Evolutionary conservation across 2,113 vertebrate species (phyloP), one percentile per base, ranked within the genome.

Genomic region (Seriola rivoliana): DNA sequence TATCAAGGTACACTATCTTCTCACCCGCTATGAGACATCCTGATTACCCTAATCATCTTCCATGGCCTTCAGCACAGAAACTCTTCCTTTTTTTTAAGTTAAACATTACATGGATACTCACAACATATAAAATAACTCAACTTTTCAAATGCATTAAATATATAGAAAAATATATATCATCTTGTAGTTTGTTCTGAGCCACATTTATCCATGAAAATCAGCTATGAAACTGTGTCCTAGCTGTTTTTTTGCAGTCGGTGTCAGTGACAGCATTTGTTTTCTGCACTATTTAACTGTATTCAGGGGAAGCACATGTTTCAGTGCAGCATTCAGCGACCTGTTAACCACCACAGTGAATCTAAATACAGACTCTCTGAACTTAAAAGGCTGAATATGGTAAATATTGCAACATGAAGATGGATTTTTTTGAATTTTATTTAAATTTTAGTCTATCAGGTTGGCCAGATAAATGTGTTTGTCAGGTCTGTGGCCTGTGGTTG

Each of bases 281-380:
- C 19, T 48, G 29, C 13, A 16, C 14, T 12, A 25, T 65, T 66
- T 46, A 83, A 40, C 14, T 19, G 50, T 25, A 16, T 69, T 11
- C 5, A 34, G 29, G 57, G 67, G 17, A 70, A 3, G 23, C 29
- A 12, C 60, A 9, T 17, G 6, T 69, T 70, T 66, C 62, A 50
- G 3, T 71, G 71, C 46, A 1, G 65, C 64, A 78, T 21, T 74
- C 44, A 71, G 25, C 23, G n/a, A 65, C 55, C n/a, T 13, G 12
- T 19, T 9, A 21, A 25, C 16, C 19, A 9, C 29, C 4, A 52
- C 52, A 57, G 23, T 29, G 12, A 46, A 38, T 19, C 34, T 21
- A 9, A 40, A 42, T 23, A 57, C 6, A 23, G 8, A 52, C 4
- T 34, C 36, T 64, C 2, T 3, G 55, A 29, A 42, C 19, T 80